Evolutionary conservation across 2,797 vertebrate genomes (phyloP).

Genomic region (Nothura maculosa): DNA sequence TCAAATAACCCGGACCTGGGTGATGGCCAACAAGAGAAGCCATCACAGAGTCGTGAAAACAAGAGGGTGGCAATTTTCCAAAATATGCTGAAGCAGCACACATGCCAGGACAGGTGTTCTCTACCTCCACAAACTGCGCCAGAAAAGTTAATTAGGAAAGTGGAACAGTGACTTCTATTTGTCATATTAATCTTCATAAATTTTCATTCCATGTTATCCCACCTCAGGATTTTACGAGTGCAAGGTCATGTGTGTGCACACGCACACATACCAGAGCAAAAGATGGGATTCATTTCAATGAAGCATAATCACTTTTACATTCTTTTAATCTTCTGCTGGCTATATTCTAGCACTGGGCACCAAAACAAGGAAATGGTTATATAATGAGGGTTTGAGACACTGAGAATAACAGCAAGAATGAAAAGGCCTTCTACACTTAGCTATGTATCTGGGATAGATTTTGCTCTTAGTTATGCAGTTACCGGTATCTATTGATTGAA

Average conservation of each 20-base stretch:
- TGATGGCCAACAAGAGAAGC: background rate
- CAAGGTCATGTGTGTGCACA: rapidly evolving
- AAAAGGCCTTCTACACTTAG: background rate
- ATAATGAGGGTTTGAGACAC: background rate
- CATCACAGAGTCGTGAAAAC: slow-evolving; percentile 7
- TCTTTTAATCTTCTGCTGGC: background rate
- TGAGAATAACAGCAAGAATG: background rate
- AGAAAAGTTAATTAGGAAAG: background rate
- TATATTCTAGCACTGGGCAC: background rate
- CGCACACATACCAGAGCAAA: background rate
- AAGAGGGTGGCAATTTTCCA: background rate
- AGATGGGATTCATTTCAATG: background rate
- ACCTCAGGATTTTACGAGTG: background rate
- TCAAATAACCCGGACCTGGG: background rate
- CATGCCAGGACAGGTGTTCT: background rate
- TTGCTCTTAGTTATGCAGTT: background rate
- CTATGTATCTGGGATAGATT: background rate
- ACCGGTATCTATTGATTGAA: background rate
- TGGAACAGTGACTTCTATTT: background rate
- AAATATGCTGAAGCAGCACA: background rate
- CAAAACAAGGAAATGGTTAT: background rate
- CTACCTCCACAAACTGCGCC: background rate
- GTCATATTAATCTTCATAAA: background rate
- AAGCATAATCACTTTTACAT: background rate
- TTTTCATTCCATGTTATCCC: background rate